phyloP scores from a whole-genome alignment of 1,140 invertebrate species.

The Drosophila rhopaloa region DNA sequence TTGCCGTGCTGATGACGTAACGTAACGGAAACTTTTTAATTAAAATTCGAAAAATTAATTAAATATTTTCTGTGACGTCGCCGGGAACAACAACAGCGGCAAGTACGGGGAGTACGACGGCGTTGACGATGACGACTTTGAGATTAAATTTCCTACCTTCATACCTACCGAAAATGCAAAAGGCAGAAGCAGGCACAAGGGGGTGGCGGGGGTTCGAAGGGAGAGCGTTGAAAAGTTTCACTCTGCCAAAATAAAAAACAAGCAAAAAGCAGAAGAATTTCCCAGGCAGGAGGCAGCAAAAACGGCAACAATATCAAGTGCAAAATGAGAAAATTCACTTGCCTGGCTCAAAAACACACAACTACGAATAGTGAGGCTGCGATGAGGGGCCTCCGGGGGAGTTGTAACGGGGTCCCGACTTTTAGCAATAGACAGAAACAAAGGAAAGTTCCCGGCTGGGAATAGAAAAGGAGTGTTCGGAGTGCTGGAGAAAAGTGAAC shows the following conservation, averaged over 20 bases:
- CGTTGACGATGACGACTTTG: conserved; percentile 79
- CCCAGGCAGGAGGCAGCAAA: conserved; percentile 45
- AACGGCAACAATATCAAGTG: conserved; percentile 79
- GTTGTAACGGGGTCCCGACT: conserved; percentile 55
- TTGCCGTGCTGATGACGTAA: conserved; percentile 62
- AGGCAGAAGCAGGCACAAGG: conserved; percentile 31
- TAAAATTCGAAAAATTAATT: conserved; percentile 83
- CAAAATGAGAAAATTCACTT: conserved; percentile 83
- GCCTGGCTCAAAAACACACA: conserved; percentile 45
- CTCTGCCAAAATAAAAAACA: conserved; percentile 48
- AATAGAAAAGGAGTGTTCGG: conserved; percentile 28
- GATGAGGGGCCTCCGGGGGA: conserved; percentile 1
- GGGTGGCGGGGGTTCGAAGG: conserved; percentile 2
- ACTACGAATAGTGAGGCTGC: conserved; percentile 29
- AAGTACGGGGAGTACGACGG: conserved; percentile 3
- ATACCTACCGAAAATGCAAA: conserved; percentile 79
- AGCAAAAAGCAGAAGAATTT: conserved; percentile 43
- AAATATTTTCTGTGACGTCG: conserved; percentile 79
- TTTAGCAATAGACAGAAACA: conserved; percentile 54
- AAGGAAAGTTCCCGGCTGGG: conserved; percentile 46
- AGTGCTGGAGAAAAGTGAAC: conserved; percentile 43
- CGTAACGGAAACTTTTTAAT: conserved; percentile 80
- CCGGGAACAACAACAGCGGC: conserved; percentile 29
- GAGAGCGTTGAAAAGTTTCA: conserved; percentile 63
- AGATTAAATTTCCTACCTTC: conserved; percentile 79